These are phyloP conservation scores for Syrrhaptes paradoxus DNA, from an alignment of 2,113 vertebrate genomes.

Conservation along the genomic window DNA sequence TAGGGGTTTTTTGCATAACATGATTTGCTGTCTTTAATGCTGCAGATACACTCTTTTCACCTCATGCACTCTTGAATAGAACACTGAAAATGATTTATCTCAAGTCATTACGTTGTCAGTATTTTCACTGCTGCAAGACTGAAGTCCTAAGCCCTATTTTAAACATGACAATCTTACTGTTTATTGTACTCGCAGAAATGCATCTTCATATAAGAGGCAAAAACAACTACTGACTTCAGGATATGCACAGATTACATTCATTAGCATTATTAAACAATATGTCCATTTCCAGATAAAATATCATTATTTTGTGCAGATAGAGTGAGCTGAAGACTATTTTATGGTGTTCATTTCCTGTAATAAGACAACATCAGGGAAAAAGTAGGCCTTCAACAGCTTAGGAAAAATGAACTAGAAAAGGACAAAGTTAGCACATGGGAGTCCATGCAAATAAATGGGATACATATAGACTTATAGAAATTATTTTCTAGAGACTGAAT, in stretches of 20 bases:
- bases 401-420: not conserved
- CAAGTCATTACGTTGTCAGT: not conserved
- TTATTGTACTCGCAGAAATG: not conserved
- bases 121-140: not conserved
- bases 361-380: not conserved
- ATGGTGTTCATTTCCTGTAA: not conserved
- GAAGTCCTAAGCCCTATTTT: not conserved
- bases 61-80: not conserved
- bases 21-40: not conserved
- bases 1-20: not conserved
- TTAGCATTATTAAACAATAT: not conserved
- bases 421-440: not conserved
- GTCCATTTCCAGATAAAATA: not conserved
- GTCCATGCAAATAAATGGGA: not conserved
- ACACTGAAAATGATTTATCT: not conserved
- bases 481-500: not conserved
- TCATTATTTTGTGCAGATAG: not conserved
- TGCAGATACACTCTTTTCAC: not conserved
- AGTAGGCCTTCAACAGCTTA: not conserved
- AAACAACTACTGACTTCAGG: not conserved
- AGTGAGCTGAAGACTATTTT: not conserved
- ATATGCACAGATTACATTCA: not conserved
- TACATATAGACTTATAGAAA: not conserved
- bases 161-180: not conserved
- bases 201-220: not conserved